These are phyloP conservation scores for Drosophila hydei DNA, from an alignment of 1,140 invertebrate species.

Conservation along the genomic window DNA sequence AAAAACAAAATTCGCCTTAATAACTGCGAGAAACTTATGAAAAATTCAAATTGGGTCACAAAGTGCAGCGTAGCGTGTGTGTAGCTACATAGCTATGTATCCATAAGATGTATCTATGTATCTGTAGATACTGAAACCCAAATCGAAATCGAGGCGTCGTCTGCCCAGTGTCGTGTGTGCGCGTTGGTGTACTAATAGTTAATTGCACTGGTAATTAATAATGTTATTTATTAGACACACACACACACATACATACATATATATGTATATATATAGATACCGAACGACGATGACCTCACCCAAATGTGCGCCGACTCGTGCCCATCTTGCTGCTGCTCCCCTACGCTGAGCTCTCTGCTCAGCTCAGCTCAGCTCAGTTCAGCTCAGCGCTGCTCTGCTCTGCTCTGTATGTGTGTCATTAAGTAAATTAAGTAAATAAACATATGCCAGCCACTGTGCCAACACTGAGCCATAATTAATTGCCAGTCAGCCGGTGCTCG, in stretches of 20 bases:
- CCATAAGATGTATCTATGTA: conserved; percentile 9
- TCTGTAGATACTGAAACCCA: conserved; percentile 9
- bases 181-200: conserved; percentile 73
- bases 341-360: conserved; percentile 40
- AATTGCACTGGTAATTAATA: conserved; percentile 83
- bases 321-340: conserved; percentile 25
- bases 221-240: conserved; percentile 81
- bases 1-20: conserved; percentile 51
- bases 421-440: conserved; percentile 84
- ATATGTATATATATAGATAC: background rate
- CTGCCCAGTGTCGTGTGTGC: conserved; percentile 22
- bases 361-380: conserved; percentile 24
- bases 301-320: conserved; percentile 53
- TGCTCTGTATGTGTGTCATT: conserved; percentile 65
- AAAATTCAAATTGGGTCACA: conserved; percentile 73
- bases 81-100: conserved; percentile 4
- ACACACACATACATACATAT: conserved; percentile 14
- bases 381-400: conserved; percentile 27
- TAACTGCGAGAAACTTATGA: conserved; percentile 47
- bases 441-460: conserved; percentile 66
- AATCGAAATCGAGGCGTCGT: conserved; percentile 29
- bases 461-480: conserved; percentile 77
- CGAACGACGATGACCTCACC: conserved; percentile 74
- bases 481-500: conserved; percentile 77
- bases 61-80: conserved; percentile 54